A percentile compares a stretch with the other conserved stretches of the same genome.
Evolutionary conservation across 2,797 vertebrate genomes (phyloP).

Genomic region (Gymnoscopelus braueri): DNA sequence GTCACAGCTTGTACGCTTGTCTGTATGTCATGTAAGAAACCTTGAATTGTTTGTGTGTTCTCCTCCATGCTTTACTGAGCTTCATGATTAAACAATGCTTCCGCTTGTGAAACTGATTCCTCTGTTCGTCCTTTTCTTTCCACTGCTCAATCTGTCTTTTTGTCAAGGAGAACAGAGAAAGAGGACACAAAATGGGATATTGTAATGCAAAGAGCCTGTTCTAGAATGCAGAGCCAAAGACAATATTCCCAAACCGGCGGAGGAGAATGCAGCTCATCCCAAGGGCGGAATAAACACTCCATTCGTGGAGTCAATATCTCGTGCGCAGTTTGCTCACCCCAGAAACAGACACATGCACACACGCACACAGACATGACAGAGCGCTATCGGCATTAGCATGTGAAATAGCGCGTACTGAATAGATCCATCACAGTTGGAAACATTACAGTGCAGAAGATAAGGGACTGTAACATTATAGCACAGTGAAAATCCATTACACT

Average conservation of each 20-base stretch:
- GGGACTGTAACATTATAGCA: too few relatives aligned
- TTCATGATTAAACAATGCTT: neutral
- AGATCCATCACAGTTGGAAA: too few relatives aligned
- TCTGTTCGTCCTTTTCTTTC: slow-evolving; percentile 18
- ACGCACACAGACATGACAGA: neutral
- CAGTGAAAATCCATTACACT: too few relatives aligned
- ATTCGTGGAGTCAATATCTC: slow-evolving; percentile 29
- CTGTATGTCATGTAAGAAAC: too few relatives aligned
- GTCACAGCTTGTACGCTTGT: too few relatives aligned
- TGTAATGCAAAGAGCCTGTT: slow-evolving; percentile 37
- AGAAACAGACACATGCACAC: neutral
- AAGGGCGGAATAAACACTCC: slow-evolving; percentile 38
- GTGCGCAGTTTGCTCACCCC: neutral
- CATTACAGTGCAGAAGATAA: too few relatives aligned
- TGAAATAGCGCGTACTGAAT: too few relatives aligned
- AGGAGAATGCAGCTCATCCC: slow-evolving; percentile 33
- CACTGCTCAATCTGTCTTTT: slow-evolving; percentile 47
- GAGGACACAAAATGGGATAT: slow-evolving; percentile 25
- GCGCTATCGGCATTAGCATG: neutral
- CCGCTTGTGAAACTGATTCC: slow-evolving; percentile 13
- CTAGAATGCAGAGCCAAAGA: slow-evolving; percentile 36
- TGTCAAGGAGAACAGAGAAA: slow-evolving; percentile 42
- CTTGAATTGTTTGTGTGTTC: too few relatives aligned
- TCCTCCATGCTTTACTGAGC: too few relatives aligned
- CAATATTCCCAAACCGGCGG: slow-evolving; percentile 29